Conservation (phyloP, 64 coral and sea anemone genomes). For the Montipora foliosa region DNA sequence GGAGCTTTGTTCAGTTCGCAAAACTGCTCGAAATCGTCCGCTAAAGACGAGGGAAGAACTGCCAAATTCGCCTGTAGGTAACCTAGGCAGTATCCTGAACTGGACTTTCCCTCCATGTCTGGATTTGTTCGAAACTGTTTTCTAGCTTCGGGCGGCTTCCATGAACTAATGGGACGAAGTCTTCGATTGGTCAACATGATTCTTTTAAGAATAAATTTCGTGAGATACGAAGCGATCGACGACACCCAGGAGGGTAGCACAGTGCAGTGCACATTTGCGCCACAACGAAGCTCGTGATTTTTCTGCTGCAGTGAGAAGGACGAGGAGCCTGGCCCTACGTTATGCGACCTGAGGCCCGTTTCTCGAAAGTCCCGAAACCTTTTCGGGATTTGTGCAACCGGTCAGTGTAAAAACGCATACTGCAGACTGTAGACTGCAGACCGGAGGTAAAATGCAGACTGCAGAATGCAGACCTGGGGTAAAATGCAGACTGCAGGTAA, state of each 20-base stretch:
- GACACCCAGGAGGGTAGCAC: too few relatives aligned
- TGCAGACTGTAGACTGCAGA: not conserved
- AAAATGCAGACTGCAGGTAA: conserved; percentile 15
- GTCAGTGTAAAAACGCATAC: too few relatives aligned
- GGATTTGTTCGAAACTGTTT: conserved; percentile 37
- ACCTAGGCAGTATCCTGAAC: conserved; percentile 66
- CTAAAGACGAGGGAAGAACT: conserved; percentile 71
- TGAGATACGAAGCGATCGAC: too few relatives aligned
- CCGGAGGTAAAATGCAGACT: conserved; percentile 24
- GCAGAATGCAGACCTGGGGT: too few relatives aligned
- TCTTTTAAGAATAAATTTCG: not conserved
- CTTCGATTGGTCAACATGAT: not conserved
- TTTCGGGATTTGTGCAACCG: too few relatives aligned
- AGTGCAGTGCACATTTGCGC: too few relatives aligned
- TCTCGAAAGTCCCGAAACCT: too few relatives aligned
- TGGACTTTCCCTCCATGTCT: conserved; percentile 35
- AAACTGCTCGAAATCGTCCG: conserved; percentile 84
- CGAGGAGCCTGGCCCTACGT: too few relatives aligned
- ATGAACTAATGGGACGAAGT: not conserved
- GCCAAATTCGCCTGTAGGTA: conserved; percentile 90
- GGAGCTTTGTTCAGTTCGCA: conserved; percentile 81
- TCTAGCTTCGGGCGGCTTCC: conserved; percentile 44
- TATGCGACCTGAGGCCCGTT: too few relatives aligned
- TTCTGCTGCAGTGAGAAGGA: too few relatives aligned
- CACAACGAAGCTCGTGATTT: too few relatives aligned